phyloP scores from a whole-genome alignment of 2,797 vertebrate species.

The Oreochromis mossambicus region DNA sequence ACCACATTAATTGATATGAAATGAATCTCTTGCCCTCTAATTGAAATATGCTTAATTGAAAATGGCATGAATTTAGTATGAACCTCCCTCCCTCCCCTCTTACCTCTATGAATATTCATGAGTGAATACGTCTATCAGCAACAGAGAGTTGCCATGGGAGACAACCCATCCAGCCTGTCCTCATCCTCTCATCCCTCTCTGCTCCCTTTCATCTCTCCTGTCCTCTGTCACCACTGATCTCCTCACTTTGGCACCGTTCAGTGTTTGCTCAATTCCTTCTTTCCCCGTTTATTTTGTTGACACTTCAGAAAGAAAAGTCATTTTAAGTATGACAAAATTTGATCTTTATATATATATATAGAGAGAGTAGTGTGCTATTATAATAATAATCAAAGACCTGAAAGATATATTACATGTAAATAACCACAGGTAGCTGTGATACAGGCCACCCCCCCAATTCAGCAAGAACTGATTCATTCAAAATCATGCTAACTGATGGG shows the following conservation, averaged over 20 bases:
- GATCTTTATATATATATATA: rapidly evolving
- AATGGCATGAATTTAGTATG: slow-evolving; percentile 60
- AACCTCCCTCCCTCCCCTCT: slow-evolving; percentile 15
- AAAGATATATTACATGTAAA: background rate
- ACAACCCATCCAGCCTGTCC: slow-evolving; percentile 46
- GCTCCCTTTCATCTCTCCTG: slow-evolving; percentile 47
- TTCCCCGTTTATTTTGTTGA: background rate
- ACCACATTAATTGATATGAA: slow-evolving; percentile 49
- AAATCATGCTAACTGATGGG: slow-evolving; percentile 27
- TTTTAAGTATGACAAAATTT: background rate
- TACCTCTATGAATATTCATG: slow-evolving; percentile 68
- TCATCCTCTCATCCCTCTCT: slow-evolving; percentile 49
- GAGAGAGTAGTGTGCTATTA: background rate
- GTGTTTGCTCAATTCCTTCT: background rate
- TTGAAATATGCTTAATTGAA: slow-evolving; percentile 70
- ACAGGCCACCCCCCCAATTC: background rate
- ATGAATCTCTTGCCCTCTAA: slow-evolving; percentile 47
- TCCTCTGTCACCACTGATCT: slow-evolving; percentile 39
- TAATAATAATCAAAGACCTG: background rate
- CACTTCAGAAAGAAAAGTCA: background rate
- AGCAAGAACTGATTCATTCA: slow-evolving; percentile 15
- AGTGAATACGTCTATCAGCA: slow-evolving; percentile 33
- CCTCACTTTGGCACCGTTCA: background rate
- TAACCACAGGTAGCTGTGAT: background rate
- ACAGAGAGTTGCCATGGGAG: slow-evolving; percentile 66